Percentiles rank a stretch among this genome's conserved stretches.
Conservation (phyloP, 2,888 invertebrate genomes). For the Orthonevra nobilis region DNA sequence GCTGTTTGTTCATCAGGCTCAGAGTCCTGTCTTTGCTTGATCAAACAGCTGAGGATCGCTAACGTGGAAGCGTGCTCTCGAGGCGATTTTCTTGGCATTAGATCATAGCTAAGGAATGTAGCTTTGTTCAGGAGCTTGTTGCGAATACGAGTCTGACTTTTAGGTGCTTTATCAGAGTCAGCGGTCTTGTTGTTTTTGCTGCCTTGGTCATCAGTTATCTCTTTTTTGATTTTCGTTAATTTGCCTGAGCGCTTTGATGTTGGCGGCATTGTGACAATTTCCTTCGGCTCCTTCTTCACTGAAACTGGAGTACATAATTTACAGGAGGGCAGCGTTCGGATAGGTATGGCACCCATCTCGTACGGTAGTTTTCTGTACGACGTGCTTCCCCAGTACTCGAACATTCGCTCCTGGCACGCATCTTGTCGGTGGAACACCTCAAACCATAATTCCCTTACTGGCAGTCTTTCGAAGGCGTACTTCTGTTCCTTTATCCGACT, state of each 20-base stretch:
- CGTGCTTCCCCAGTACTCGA: slow-evolving; percentile 80
- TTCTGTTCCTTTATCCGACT: slow-evolving; percentile 74
- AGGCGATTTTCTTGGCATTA: slow-evolving; percentile 89
- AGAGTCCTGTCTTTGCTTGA: slow-evolving; percentile 80
- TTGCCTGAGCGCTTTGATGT: slow-evolving; percentile 58
- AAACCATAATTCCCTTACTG: slow-evolving; percentile 89
- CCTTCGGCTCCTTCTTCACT: slow-evolving; percentile 79
- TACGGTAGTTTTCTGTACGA: slow-evolving; percentile 84
- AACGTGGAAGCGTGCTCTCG: slow-evolving; percentile 93
- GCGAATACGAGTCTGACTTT: slow-evolving; percentile 73
- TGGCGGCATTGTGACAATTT: slow-evolving; percentile 73
- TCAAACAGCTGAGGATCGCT: slow-evolving; percentile 87
- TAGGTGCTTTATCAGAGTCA: slow-evolving; percentile 71
- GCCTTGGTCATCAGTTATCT: slow-evolving; percentile 1
- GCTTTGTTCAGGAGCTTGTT: slow-evolving; percentile 76
- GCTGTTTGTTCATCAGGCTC: slow-evolving; percentile 75
- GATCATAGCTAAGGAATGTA: slow-evolving; percentile 74
- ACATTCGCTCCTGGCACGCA: slow-evolving; percentile 84
- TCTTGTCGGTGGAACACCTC: slow-evolving; percentile 89
- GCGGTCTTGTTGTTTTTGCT: slow-evolving; percentile 76
- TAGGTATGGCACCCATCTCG: slow-evolving; percentile 85
- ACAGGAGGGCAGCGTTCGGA: slow-evolving; percentile 82
- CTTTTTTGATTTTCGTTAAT: slow-evolving; percentile 50
- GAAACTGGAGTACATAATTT: slow-evolving; percentile 80
- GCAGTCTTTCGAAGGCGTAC: slow-evolving; percentile 85